Evolutionary conservation across 2,113 vertebrate species (phyloP).

Genomic region (Takifugu flavidus): DNA sequence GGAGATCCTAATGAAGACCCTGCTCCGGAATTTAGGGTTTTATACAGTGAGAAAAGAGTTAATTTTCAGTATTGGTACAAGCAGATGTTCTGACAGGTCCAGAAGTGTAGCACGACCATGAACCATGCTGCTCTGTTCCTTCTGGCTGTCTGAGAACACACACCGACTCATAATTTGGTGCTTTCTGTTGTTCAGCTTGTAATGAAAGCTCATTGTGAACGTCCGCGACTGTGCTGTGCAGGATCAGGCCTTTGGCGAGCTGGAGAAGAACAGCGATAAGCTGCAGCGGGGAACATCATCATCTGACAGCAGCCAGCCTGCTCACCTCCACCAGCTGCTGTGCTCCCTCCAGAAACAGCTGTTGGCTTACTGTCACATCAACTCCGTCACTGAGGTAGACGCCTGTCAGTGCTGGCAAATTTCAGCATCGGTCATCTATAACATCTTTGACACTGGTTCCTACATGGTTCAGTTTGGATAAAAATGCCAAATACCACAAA

Average conservation of each 20-base stretch:
- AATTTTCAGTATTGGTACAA: background rate
- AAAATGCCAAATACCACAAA: no score
- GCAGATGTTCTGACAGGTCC: background rate
- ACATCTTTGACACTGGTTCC: background rate
- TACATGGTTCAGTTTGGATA: background rate
- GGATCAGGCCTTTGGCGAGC: slow-evolving; percentile 96
- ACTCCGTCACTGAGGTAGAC: slow-evolving; percentile 85
- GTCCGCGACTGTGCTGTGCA: slow-evolving; percentile 45
- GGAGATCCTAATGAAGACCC: slow-evolving; percentile 98
- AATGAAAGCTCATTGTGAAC: background rate
- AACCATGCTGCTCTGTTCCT: background rate
- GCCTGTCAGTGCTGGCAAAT: background rate
- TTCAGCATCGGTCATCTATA: background rate
- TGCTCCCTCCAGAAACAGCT: slow-evolving; percentile 97
- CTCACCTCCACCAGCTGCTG: slow-evolving; percentile 94
- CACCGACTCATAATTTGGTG: background rate
- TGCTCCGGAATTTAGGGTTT: slow-evolving; percentile 95
- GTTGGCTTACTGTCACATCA: slow-evolving; percentile 94
- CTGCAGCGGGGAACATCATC: slow-evolving; percentile 86
- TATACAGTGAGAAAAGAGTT: slow-evolving; percentile 82
- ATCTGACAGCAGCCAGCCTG: slow-evolving; percentile 94
- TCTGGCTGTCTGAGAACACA: background rate
- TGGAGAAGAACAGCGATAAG: slow-evolving; percentile 99
- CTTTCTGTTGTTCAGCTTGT: background rate
- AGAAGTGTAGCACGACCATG: background rate